These are phyloP conservation scores for Oxyruncus cristatus DNA, from an alignment of 2,113 vertebrate genomes.

Conservation along the genomic window DNA sequence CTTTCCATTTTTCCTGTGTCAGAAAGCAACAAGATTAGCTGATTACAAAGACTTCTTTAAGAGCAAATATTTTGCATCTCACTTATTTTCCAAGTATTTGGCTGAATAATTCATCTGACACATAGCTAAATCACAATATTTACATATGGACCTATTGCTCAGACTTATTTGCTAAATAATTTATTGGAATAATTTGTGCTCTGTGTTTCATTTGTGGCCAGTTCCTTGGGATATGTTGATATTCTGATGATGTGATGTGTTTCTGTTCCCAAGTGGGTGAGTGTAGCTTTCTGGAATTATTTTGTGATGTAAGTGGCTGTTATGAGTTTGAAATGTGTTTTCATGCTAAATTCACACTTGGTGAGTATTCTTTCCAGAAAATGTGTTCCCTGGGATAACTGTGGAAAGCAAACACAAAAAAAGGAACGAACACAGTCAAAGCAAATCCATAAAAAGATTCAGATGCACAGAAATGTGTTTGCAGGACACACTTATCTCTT, in stretches of 20 bases:
- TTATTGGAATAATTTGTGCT: slow-evolving; percentile 20
- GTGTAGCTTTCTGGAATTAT: slow-evolving; percentile 47
- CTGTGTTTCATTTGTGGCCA: slow-evolving; percentile 6
- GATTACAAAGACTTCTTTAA: slow-evolving; percentile 6
- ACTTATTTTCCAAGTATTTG: slow-evolving; percentile 16
- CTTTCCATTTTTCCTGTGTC: background rate
- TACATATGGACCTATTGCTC: slow-evolving; percentile 16
- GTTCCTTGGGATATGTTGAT: slow-evolving; percentile 13
- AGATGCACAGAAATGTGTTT: slow-evolving; percentile 7
- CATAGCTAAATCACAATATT: slow-evolving; percentile 39
- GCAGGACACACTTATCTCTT: background rate
- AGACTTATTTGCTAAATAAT: slow-evolving; percentile 28
- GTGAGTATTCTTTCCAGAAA: slow-evolving; percentile 49
- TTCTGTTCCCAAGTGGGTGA: slow-evolving; percentile 38
- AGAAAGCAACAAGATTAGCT: slow-evolving; percentile 17
- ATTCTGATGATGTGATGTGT: slow-evolving; percentile 35
- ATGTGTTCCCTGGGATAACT: slow-evolving; percentile 43
- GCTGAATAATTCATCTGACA: slow-evolving; percentile 38
- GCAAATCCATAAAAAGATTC: slow-evolving; percentile 24
- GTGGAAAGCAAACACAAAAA: slow-evolving; percentile 49
- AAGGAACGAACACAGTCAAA: slow-evolving; percentile 30
- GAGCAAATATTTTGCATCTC: background rate
- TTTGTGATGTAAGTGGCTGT: slow-evolving; percentile 34
- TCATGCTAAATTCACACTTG: slow-evolving; percentile 49
- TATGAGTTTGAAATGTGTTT: slow-evolving; percentile 57